Percentiles rank a stretch among this genome's conserved stretches.
Conservation (phyloP, 2,888 invertebrate species). For the Acleris laterana region DNA sequence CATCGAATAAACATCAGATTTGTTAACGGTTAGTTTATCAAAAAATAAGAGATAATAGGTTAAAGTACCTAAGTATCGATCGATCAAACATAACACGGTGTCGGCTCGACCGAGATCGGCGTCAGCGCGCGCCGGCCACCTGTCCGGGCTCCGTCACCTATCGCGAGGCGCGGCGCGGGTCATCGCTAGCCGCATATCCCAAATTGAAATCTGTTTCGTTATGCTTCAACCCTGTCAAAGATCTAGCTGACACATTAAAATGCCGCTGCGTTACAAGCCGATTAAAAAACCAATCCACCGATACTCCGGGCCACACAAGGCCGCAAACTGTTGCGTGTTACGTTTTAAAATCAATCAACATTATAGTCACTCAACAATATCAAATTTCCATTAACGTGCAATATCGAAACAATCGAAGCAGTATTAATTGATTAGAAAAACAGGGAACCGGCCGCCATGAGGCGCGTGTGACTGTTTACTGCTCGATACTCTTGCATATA, state of each 20-base stretch:
- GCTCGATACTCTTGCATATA: constrained; percentile 71
- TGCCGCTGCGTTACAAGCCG: constrained; percentile 70
- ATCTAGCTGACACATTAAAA: constrained; percentile 70
- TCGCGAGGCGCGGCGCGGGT: constrained; percentile 59
- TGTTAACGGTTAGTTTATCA: constrained; percentile 41
- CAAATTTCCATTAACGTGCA: constrained; percentile 65
- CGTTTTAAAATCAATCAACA: constrained; percentile 67
- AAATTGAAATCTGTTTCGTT: constrained; percentile 81
- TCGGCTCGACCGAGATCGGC: constrained; percentile 45
- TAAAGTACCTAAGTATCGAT: constrained; percentile 53
- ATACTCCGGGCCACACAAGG: constrained; percentile 49
- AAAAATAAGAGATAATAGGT: constrained; percentile 53
- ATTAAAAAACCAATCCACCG: constrained; percentile 61
- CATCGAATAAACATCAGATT: neutral
- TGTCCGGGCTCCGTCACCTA: constrained; percentile 82
- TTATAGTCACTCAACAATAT: constrained; percentile 73
- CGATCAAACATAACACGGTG: constrained; percentile 57
- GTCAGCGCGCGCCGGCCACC: constrained; percentile 69
- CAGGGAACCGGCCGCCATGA: constrained; percentile 40
- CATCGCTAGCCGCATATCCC: constrained; percentile 67
- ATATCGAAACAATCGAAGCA: constrained; percentile 63
- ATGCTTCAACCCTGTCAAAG: constrained; percentile 66
- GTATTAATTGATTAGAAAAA: constrained; percentile 77
- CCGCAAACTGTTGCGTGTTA: constrained; percentile 59
- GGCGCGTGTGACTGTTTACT: constrained; percentile 51